A percentile compares a stretch with the other conserved stretches of the same genome.
Evolutionary conservation across 2,888 invertebrate genomes (phyloP).

Genomic region (Leptogaster cylindrica): DNA sequence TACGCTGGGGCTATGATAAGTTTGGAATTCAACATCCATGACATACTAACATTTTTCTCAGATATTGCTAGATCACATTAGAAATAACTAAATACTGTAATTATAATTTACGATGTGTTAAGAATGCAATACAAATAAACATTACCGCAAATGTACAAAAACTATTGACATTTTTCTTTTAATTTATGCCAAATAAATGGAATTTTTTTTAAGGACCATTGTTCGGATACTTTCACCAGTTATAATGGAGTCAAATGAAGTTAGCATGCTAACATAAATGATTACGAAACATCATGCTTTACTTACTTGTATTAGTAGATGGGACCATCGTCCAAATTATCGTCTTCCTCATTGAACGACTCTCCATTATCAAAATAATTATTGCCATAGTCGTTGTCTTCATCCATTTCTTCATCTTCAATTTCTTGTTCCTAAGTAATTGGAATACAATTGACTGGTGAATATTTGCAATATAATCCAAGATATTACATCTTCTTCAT

Average conservation of each 20-base stretch:
- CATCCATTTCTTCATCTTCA: constrained; percentile 82
- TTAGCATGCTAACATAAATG: no score
- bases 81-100: no score
- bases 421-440: constrained; percentile 47
- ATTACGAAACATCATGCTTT: no score
- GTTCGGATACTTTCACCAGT: no score
- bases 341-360: constrained; percentile 85
- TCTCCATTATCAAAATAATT: constrained; percentile 90
- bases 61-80: constrained; percentile 97
- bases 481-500: constrained; percentile 44
- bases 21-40: constrained; percentile 93
- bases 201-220: no score
- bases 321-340: constrained; percentile 83
- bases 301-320: constrained; percentile 64
- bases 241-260: no score
- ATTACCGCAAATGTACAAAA: no score
- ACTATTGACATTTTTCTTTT: no score
- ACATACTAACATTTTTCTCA: constrained; percentile 95
- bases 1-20: constrained; percentile 95
- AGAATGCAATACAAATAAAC: no score
- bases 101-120: no score
- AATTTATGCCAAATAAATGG: no score
- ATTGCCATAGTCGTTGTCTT: constrained; percentile 86
- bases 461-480: not conserved
- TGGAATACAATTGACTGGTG: not conserved